Percentiles rank a stretch among this genome's conserved stretches.
Conservation (phyloP, 2,797 vertebrate genomes). For the Toxotes lorentzi region DNA sequence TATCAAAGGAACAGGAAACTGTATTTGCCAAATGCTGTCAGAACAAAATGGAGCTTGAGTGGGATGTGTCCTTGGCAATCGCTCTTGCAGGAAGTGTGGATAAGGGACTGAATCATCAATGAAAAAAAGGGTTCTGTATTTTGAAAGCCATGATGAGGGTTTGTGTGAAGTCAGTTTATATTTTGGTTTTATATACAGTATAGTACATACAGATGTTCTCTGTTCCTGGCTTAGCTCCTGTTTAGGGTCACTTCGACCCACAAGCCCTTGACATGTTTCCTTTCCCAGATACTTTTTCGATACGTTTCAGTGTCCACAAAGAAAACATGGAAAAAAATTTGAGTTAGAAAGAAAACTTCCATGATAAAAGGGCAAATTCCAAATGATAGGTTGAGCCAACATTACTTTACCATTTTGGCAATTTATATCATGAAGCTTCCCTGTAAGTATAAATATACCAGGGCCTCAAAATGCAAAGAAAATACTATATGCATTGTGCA, state of each 20-base stretch:
- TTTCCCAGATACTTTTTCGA: background rate
- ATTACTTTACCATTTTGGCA: background rate
- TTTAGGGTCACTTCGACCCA: conserved; percentile 20
- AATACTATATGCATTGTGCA: background rate
- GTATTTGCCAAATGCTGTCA: conserved; percentile 62
- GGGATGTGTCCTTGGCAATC: conserved; percentile 57
- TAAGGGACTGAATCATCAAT: conserved; percentile 39
- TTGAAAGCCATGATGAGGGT: background rate
- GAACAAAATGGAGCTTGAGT: conserved; percentile 54
- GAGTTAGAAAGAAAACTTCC: background rate
- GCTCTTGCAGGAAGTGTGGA: conserved; percentile 56
- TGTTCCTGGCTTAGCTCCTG: background rate
- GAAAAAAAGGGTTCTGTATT: conserved; percentile 19
- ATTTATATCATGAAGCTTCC: background rate
- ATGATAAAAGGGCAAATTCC: background rate
- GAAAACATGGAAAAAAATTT: background rate
- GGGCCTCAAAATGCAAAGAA: background rate
- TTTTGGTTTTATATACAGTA: background rate
- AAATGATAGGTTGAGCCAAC: background rate
- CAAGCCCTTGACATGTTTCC: conserved; percentile 1
- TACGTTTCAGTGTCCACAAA: background rate
- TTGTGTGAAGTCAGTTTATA: background rate
- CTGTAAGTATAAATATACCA: background rate
- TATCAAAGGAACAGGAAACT: conserved; percentile 72
- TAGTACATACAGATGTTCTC: background rate